phyloP scores from a whole-genome alignment of 2,797 vertebrate species.

The Rhinella marina region DNA sequence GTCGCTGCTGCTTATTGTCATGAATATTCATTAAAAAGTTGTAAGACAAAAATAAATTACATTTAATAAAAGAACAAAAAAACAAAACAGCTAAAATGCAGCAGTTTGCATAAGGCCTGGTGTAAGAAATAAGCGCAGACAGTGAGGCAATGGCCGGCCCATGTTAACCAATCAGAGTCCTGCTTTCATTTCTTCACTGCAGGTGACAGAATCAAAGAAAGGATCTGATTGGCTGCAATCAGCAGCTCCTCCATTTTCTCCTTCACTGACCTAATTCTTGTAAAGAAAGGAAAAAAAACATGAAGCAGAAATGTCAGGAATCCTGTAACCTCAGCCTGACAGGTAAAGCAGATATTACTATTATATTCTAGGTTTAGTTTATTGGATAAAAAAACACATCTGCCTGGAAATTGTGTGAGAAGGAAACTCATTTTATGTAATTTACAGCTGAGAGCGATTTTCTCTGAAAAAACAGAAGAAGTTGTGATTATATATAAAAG shows the following conservation, averaged over 20 bases:
- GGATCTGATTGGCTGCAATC: neutral
- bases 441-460: neutral
- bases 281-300: neutral
- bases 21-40: slow-evolving; percentile 3
- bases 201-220: too few relatives aligned
- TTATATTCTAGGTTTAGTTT: neutral
- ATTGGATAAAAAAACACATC: neutral
- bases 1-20: neutral
- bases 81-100: neutral
- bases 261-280: neutral
- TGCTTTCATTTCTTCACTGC: neutral
- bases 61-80: slow-evolving; percentile 32
- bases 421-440: neutral
- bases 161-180: neutral
- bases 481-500: neutral
- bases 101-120: neutral
- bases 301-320: neutral
- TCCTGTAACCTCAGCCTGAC: neutral
- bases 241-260: neutral
- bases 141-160: neutral
- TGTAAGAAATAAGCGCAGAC: neutral
- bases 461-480: neutral
- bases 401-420: neutral
- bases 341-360: neutral
- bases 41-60: neutral